Evolutionary conservation across 2,888 invertebrate genomes (phyloP).

Genomic region (Xestia sexstrigata): DNA sequence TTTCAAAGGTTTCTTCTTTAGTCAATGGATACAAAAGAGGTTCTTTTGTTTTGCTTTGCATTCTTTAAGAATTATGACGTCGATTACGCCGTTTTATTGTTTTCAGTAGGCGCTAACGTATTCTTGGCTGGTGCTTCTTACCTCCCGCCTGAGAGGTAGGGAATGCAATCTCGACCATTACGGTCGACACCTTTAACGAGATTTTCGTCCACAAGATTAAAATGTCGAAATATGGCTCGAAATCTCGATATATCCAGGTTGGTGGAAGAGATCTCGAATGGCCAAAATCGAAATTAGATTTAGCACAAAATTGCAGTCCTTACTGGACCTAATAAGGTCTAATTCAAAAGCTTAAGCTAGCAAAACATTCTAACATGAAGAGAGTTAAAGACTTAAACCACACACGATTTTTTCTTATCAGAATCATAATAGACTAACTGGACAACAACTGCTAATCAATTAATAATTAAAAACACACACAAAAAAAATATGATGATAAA

Average conservation of each 20-base stretch:
- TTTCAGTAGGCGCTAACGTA: background rate
- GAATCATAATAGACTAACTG: conserved; percentile 15
- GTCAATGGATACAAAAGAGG: background rate
- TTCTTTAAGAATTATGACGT: background rate
- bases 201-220: background rate
- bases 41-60: background rate
- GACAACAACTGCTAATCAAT: conserved; percentile 9
- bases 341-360: background rate
- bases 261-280: background rate
- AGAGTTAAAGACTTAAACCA: background rate
- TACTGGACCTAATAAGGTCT: background rate
- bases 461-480: conserved; percentile 1
- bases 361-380: background rate
- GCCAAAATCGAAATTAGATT: background rate
- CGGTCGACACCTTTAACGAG: background rate
- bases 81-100: no score
- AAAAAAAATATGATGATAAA: conserved; percentile 6
- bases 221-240: background rate
- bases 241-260: background rate
- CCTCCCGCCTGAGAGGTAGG: background rate
- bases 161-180: background rate
- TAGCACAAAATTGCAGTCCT: background rate
- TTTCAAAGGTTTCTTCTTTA: background rate
- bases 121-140: background rate
- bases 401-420: conserved; percentile 22